Evolutionary conservation across 2,113 vertebrate species (phyloP), one percentile per base, ranked within the genome.

Genomic region (Cyprinus carpio): DNA sequence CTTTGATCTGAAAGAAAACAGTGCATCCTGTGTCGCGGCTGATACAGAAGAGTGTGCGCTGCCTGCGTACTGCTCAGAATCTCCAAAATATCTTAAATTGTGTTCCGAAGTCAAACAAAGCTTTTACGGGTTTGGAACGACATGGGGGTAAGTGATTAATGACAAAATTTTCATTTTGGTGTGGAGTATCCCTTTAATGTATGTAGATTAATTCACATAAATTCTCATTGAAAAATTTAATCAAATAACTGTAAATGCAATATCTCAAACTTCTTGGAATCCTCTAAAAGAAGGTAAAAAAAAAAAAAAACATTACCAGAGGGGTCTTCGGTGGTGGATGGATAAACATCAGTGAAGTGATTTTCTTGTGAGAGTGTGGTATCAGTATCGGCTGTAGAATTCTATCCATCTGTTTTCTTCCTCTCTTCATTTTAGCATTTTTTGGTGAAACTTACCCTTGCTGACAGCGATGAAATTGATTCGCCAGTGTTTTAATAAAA

Each of bases 401-500:
- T 7, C 6, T 18, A 4, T 16, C 6, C 51, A 56, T 75, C 83
- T 56, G 13, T n/a, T 25, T 58, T 34, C 16, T 18, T 40, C 43
- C 49, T 31, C 15, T 25, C 71, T 46, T 74, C 27, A 25, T 13
- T 72, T 74, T 75, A 43, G 3, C n/a, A 27, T 16, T 58, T 58
- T 25, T 49, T 62, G 25, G 51, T 60, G 18, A 15, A 60, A 37
- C 34, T 25, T 69, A 11, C 20, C 62, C 46, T 56, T 37, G 29
- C 58, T 20, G 58, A 46, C 62, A 54, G 27, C 3, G 25, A 69
- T 60, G n/a, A 23, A 46, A 58, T 46, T 43, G n/a, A 29, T 60
- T 71, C 10, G n/a, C 25, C 43, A 69, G 2, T 81, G 56, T 51
- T 69, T 81, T 49, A 69, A 51, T 49, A 31, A 69, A 81, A 69